Evolutionary conservation across 1,140 invertebrate species (phyloP).

Genomic region (Trachymyrmex cornetzi): DNA sequence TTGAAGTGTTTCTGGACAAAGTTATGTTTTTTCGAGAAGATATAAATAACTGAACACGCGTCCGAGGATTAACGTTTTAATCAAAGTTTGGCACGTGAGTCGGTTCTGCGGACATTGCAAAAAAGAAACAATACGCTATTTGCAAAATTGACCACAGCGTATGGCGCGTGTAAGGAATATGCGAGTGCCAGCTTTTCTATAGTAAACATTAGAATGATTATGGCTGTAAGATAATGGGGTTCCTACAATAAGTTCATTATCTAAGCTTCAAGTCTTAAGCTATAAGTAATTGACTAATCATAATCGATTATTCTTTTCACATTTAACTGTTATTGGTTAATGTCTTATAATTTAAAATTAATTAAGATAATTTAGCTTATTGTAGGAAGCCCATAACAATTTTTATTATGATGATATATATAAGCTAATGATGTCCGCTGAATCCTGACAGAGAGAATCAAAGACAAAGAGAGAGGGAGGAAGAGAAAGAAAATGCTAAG

Average conservation of each 20-base stretch:
- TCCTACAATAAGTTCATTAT: no score
- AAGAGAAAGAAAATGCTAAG: conserved; percentile 25
- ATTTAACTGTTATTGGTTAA: no score
- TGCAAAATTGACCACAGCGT: conserved; percentile 15
- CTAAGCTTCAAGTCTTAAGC: no score
- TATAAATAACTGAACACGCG: conserved; percentile 33
- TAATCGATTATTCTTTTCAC: no score
- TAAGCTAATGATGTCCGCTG: conserved; percentile 61
- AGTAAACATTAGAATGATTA: conserved; percentile 76
- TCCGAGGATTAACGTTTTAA: conserved; percentile 19
- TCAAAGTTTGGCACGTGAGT: conserved; percentile 28
- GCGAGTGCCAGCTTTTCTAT: conserved; percentile 76
- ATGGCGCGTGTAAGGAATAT: conserved; percentile 23
- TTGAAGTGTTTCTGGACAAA: not conserved
- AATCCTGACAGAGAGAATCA: conserved; percentile 32
- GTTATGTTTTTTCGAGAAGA: conserved; percentile 6
- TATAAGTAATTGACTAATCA: no score
- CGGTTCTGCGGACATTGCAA: conserved; percentile 15
- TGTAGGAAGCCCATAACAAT: not conserved
- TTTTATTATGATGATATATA: conserved; percentile 63
- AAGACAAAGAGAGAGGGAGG: conserved; percentile 7
- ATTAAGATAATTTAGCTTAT: no score
- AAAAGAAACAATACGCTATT: conserved; percentile 8
- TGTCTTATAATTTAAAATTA: no score
- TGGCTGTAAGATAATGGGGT: conserved; percentile 51